Percentiles rank a stretch among this genome's conserved stretches.
phyloP scores from a whole-genome alignment of 1,140 invertebrate genomes.

The Drosophila teissieri region DNA sequence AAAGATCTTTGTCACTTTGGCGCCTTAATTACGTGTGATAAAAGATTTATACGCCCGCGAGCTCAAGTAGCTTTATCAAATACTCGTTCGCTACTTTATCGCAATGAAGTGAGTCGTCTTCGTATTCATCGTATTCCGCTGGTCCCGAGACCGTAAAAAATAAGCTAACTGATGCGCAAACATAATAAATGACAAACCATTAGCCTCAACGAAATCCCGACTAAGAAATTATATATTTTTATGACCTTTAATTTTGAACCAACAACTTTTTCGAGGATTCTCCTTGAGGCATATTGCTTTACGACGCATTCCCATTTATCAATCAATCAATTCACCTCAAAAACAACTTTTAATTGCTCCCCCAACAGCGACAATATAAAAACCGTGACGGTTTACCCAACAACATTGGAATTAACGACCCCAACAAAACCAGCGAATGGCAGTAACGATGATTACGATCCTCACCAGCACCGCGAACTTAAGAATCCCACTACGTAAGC shows the following conservation, averaged over 20 bases:
- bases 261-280: neutral
- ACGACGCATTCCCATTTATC: constrained; percentile 20
- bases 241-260: constrained; percentile 15
- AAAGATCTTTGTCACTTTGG: constrained; percentile 26
- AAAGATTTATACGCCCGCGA: constrained; percentile 60
- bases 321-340: constrained; percentile 48
- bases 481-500: constrained; percentile 90
- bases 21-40: constrained; percentile 51
- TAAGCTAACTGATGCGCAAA: constrained; percentile 51
- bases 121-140: constrained; percentile 33
- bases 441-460: constrained; percentile 86
- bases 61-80: constrained; percentile 65
- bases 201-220: neutral
- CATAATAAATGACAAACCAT: constrained; percentile 20
- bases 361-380: constrained; percentile 48
- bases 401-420: constrained; percentile 18
- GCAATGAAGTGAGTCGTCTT: constrained; percentile 64
- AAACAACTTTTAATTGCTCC: constrained; percentile 38
- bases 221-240: constrained; percentile 1
- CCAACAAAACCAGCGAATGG: constrained; percentile 19
- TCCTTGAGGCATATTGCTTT: constrained; percentile 22
- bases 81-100: constrained; percentile 39
- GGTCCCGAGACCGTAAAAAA: constrained; percentile 34
- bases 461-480: constrained; percentile 88
- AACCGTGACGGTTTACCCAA: constrained; percentile 37